phyloP scores from a whole-genome alignment of 2,888 invertebrate species.

The Meteorus cinctellus region DNA sequence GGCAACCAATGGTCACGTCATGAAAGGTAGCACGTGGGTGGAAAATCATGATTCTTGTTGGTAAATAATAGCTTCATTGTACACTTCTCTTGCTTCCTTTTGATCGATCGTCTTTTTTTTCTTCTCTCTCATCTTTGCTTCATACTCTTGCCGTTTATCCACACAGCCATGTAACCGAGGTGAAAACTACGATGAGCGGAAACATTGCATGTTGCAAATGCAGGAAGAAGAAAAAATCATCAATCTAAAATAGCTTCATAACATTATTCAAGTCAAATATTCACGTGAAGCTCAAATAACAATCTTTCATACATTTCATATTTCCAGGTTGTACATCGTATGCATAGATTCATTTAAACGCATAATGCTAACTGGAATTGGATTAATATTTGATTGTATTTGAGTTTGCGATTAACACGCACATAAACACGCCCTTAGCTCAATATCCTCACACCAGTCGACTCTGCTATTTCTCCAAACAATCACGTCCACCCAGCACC shows the following conservation, averaged over 20 bases:
- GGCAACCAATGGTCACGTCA: constrained; percentile 26
- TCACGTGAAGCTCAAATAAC: background rate
- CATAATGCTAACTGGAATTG: background rate
- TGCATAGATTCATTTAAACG: background rate
- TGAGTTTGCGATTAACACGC: no score
- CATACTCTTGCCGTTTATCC: no score
- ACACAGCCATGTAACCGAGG: no score
- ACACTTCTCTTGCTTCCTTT: background rate
- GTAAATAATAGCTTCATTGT: constrained; percentile 36
- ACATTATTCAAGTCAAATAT: background rate
- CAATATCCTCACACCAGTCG: no score
- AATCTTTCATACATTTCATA: background rate
- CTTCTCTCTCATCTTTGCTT: background rate
- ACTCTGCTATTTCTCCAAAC: no score
- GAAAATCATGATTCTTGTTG: constrained; percentile 19
- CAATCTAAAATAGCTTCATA: background rate
- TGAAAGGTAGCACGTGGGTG: constrained; percentile 27
- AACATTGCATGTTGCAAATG: background rate
- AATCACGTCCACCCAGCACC: no score
- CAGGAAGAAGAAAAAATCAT: background rate
- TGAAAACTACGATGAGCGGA: no score
- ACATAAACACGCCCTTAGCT: no score
- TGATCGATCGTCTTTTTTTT: constrained; percentile 14
- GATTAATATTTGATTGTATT: background rate
- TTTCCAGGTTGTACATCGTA: background rate